Base-by-base conservation (phyloP, 2,797 vertebrate genomes). In the Leptoclinus maculatus region DNA sequence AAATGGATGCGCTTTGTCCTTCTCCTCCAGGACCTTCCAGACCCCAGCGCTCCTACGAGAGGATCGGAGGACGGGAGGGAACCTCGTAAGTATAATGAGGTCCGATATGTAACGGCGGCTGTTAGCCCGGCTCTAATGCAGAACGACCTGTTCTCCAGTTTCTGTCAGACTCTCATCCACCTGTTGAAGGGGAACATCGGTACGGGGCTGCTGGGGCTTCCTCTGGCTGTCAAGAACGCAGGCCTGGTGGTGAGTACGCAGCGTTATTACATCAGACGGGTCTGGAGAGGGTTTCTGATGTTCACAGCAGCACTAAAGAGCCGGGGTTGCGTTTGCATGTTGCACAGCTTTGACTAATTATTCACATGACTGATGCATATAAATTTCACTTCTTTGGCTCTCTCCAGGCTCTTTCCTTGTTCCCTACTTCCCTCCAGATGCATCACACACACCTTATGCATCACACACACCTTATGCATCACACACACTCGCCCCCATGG, bases 141-240 rank as follows among this genome's bases (percentile, higher is more conserved):
- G 5, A 32, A 0, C 21, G 6, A 21, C 25, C 23, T 2, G 13
- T 7, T n/a, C 53, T 21, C 11, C 88, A 99, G 98, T 19, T 97
- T 97, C 89, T 93, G 94, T 78, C 96, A 98, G 94, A 99, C 98
- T n/a, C 93, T 99, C 70, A 96, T 99, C 92, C 97, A 99, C 90
- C 91, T 99, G 59, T 84, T 99, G 82, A 99, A 99, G 83, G 97
- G 98, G 54, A 99, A 99, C 82, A 95, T 99, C 0, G 98, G 98
- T 13, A 99, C 97, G 0, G 98, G 98, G n/a, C 95, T 99, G 73
- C 94, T 99, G 79, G 97, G 97, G 3, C 93, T 99, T 82, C 98
- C 98, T 0, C 91, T 99, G 90, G 98, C 98, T 0, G 95, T 99
- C 54, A 99, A 96, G 89, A 97, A 99, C 2, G 97, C 98, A 0